Evolutionary conservation across 2,888 invertebrate species (phyloP).

Genomic region (Limnephilus lunatus): DNA sequence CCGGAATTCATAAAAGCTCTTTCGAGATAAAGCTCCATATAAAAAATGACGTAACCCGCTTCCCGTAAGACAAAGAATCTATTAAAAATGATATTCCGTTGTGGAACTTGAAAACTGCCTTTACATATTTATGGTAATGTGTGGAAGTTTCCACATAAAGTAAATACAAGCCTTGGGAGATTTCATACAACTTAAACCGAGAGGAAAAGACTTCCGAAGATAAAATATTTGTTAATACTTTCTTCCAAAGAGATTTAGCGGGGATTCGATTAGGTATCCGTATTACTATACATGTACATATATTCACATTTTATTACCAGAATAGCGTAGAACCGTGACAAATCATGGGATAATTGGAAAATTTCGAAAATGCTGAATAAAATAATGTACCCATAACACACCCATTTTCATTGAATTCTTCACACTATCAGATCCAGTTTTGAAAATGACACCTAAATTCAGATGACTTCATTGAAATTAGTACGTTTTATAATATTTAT

Average conservation of each 20-base stretch:
- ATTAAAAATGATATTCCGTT: slow-evolving; percentile 46
- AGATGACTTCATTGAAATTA: no score
- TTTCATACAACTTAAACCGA: not conserved
- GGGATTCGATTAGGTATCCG: not conserved
- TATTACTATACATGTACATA: not conserved
- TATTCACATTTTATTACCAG: not conserved
- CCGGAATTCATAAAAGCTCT: slow-evolving; percentile 10
- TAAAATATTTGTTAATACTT: not conserved
- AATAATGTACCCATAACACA: no score
- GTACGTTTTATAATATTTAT: no score
- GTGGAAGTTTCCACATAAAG: slow-evolving; percentile 56
- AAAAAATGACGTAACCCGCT: slow-evolving; percentile 6
- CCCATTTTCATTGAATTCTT: no score
- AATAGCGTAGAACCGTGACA: no score
- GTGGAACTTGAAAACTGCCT: slow-evolving; percentile 50
- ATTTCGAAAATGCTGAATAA: no score
- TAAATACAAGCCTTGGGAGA: slow-evolving; percentile 3
- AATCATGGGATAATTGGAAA: no score
- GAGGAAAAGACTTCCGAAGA: not conserved
- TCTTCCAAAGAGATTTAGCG: not conserved
- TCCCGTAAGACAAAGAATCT: slow-evolving; percentile 20
- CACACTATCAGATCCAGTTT: no score
- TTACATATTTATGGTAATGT: slow-evolving; percentile 60
- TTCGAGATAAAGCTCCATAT: not conserved
- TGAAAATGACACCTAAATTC: no score